phyloP scores from a whole-genome alignment of 1,140 invertebrate species.

The Brevipalpus yothersi region DNA sequence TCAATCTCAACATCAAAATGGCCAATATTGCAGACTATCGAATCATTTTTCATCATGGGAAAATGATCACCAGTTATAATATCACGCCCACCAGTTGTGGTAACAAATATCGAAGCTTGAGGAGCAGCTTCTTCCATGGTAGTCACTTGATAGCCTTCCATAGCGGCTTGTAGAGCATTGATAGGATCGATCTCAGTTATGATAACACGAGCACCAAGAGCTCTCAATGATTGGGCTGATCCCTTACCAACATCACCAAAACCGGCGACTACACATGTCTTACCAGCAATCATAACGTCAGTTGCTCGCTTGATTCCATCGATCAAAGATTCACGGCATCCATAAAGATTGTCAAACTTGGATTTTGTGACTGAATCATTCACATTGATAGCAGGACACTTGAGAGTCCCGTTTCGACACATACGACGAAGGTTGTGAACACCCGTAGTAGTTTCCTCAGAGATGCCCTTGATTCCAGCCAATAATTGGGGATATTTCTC shows the following conservation, averaged over 20 bases:
- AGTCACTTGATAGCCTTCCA: conserved; percentile 81
- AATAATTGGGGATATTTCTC: conserved; percentile 57
- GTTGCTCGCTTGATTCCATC: conserved; percentile 98
- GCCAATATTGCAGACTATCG: conserved; percentile 97
- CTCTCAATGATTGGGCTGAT: conserved; percentile 76
- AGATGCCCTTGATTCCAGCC: conserved; percentile 52
- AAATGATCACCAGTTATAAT: conserved; percentile 78
- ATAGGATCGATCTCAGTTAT: conserved; percentile 98
- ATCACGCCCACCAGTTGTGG: conserved; percentile 85
- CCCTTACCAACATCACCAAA: conserved; percentile 99
- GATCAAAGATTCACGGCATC: conserved; percentile 86
- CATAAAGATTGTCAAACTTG: conserved; percentile 99
- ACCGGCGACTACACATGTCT: conserved; percentile 88
- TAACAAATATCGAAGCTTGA: conserved; percentile 86
- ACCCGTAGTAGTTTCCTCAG: conserved; percentile 97
- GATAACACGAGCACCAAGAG: conserved; percentile 83
- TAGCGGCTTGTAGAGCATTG: conserved; percentile 89
- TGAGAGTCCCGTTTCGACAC: conserved; percentile 60
- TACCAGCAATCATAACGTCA: conserved; percentile 93
- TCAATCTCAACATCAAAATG: conserved; percentile 96
- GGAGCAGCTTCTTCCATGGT: conserved; percentile 88
- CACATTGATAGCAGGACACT: conserved; percentile 87
- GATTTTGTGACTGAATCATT: conserved; percentile 96
- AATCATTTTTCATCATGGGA: conserved; percentile 74
- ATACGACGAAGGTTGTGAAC: conserved; percentile 95